These are phyloP conservation scores for Alexandromys oeconomus DNA, from an alignment of 2,797 vertebrate species.

Conservation along the genomic window DNA sequence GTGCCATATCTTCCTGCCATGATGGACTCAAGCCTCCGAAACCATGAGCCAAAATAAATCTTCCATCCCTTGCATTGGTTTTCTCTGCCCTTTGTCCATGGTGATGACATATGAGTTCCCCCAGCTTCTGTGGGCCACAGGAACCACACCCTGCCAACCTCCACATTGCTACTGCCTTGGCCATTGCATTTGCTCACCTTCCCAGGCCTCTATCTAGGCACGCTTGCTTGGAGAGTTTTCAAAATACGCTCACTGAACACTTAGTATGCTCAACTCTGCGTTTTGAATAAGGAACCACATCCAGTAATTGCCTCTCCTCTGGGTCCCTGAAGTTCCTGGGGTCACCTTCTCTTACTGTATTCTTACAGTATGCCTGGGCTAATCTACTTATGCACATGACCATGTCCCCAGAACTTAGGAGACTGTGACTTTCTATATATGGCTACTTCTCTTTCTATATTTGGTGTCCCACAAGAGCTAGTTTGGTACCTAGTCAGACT, in stretches of 20 bases:
- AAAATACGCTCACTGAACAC: not conserved
- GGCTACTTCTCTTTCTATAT: slow-evolving; percentile 6
- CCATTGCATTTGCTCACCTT: not conserved
- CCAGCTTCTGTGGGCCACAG: not conserved
- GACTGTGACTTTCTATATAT: slow-evolving; percentile 37
- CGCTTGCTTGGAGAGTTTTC: not conserved
- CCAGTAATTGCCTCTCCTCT: not conserved
- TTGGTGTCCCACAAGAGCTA: not conserved
- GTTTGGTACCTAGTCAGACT: slow-evolving; percentile 58
- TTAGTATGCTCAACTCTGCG: not conserved
- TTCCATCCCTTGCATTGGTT: not conserved
- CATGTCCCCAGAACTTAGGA: not conserved
- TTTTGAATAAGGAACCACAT: not conserved
- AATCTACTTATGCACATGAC: not conserved
- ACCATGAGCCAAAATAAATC: not conserved
- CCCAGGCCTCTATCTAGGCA: not conserved
- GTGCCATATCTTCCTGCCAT: not conserved
- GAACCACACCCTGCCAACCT: rapidly evolving
- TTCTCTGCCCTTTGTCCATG: not conserved
- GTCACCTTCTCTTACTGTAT: not conserved
- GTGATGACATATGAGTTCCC: no score
- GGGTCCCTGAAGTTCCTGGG: not conserved
- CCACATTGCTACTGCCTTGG: rapidly evolving
- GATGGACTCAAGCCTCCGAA: not conserved
- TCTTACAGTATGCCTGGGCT: not conserved